A percentile compares a stretch with the other conserved stretches of the same genome.
phyloP scores from a whole-genome alignment of 2,113 vertebrate genomes.

The Indicator indicator region DNA sequence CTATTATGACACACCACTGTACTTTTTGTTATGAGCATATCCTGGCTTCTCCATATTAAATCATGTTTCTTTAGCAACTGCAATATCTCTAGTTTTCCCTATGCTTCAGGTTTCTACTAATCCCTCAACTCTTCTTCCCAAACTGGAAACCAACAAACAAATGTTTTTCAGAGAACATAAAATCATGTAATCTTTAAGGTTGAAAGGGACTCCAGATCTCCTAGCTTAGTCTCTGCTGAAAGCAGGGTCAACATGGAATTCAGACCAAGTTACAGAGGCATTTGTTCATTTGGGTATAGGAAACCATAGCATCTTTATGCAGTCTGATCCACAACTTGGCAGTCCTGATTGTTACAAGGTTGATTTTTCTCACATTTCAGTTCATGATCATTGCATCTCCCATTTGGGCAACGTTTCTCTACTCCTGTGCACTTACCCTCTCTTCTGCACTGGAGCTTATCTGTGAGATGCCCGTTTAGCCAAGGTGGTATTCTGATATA shows the following conservation, averaged over 20 bases:
- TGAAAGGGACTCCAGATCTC: not conserved
- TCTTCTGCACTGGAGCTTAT: not conserved
- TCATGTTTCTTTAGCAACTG: not conserved
- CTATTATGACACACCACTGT: not conserved
- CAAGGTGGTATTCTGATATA: not conserved
- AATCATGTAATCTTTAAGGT: not conserved
- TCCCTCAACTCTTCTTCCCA: accelerated
- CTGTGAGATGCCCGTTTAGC: not conserved
- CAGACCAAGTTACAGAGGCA: not conserved
- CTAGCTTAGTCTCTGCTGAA: not conserved
- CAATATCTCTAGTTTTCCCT: not conserved
- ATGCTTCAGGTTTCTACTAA: not conserved
- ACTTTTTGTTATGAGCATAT: not conserved
- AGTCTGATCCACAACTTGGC: not conserved
- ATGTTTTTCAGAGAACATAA: not conserved
- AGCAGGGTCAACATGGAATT: not conserved
- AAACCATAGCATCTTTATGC: not conserved
- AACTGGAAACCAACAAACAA: not conserved
- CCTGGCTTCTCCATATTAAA: not conserved
- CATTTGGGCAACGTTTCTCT: not conserved
- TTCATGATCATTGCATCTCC: no score
- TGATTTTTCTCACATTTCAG: not conserved
- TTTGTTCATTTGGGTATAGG: not conserved
- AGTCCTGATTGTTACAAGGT: not conserved
- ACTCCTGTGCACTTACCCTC: not conserved